Evolutionary conservation across 2,888 invertebrate genomes (phyloP).

Genomic region (Leptopilina syphax): DNA sequence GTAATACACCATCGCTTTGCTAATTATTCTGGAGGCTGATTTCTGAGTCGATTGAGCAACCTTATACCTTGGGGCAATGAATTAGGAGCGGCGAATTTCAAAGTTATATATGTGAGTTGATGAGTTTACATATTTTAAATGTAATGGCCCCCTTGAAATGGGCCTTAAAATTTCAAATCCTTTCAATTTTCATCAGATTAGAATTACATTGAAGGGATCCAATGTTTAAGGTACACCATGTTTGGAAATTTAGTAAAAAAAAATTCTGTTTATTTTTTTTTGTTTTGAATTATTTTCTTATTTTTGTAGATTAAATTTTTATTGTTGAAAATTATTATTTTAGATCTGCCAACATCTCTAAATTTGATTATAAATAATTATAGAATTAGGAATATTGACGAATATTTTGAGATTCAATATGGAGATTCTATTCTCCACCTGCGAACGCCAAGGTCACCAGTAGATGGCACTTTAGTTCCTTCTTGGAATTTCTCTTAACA

Average conservation of each 20-base stretch:
- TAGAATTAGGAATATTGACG: too few relatives aligned
- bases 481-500: too few relatives aligned
- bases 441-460: too few relatives aligned
- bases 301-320: too few relatives aligned
- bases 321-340: too few relatives aligned
- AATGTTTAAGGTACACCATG: background rate
- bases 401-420: too few relatives aligned
- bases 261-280: too few relatives aligned
- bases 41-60: conserved; percentile 26
- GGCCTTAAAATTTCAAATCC: conserved; percentile 1
- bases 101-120: conserved; percentile 31
- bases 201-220: background rate
- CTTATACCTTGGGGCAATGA: conserved; percentile 22
- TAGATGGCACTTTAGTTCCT: too few relatives aligned
- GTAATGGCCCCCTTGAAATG: conserved; percentile 12
- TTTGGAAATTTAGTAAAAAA: background rate
- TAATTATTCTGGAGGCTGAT: conserved; percentile 27
- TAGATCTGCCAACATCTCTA: too few relatives aligned
- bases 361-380: too few relatives aligned
- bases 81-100: conserved; percentile 35
- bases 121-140: conserved; percentile 36
- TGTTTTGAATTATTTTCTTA: too few relatives aligned
- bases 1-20: conserved; percentile 10
- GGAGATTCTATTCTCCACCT: too few relatives aligned
- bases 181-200: conserved; percentile 13